These are phyloP conservation scores for Clarias batrachus DNA, from an alignment of 2,113 vertebrate species.

Conservation along the genomic window DNA sequence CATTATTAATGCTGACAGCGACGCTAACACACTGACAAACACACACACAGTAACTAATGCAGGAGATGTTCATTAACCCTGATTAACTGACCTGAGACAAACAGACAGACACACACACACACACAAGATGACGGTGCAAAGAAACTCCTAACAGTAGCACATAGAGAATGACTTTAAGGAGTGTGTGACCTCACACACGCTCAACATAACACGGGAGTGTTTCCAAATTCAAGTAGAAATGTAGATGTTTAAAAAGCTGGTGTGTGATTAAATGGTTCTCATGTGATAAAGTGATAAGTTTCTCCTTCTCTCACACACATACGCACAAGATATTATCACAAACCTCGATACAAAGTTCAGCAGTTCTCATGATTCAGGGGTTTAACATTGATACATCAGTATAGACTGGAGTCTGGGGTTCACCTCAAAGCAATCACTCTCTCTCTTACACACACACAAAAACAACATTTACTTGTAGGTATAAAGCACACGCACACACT, in stretches of 20 bases:
- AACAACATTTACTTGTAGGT: not conserved
- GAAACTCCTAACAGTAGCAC: slow-evolving; percentile 56
- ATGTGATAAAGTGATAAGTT: not conserved
- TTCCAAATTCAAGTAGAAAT: not conserved
- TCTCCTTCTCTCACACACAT: not conserved
- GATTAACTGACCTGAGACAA: slow-evolving; percentile 63
- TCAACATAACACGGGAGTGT: not conserved
- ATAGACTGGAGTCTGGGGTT: not conserved
- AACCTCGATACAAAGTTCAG: not conserved
- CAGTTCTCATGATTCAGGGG: not conserved
- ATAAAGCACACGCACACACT: not conserved
- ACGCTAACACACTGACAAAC: slow-evolving; percentile 62
- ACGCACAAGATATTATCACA: not conserved
- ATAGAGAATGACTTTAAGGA: not conserved
- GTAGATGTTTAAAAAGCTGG: not conserved
- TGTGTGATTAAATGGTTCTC: not conserved
- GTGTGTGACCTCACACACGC: not conserved
- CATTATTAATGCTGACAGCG: slow-evolving; percentile 36
- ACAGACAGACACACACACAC: slow-evolving; percentile 56
- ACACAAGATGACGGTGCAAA: slow-evolving; percentile 34
- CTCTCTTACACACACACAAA: not conserved
- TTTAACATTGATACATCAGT: not conserved
- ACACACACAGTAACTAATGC: slow-evolving; percentile 59
- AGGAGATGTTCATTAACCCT: slow-evolving; percentile 51
- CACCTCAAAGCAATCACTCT: not conserved